Conservation (phyloP, 2,888 invertebrate genomes). For the Scelioninae gen. 1 region DNA sequence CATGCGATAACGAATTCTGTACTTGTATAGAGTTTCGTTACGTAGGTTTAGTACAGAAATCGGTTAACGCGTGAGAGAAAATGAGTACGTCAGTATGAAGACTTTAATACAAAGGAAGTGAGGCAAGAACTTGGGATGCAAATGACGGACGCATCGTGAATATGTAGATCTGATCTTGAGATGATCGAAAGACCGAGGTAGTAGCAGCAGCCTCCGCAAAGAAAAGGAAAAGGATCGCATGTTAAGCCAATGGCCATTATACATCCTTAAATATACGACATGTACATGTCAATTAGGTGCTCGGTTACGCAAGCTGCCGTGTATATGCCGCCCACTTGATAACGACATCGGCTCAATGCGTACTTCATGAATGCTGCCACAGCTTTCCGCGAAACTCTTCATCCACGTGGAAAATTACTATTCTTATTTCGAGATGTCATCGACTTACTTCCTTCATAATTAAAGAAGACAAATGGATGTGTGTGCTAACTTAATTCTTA, state of each 20-base stretch:
- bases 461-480: constrained; percentile 59
- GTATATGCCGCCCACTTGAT: constrained; percentile 73
- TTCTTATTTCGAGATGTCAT: constrained; percentile 48
- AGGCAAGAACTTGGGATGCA: constrained; percentile 50
- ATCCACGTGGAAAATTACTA: constrained; percentile 64
- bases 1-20: constrained; percentile 29
- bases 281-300: constrained; percentile 76
- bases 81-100: constrained; percentile 37
- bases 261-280: constrained; percentile 74
- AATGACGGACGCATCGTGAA: constrained; percentile 52
- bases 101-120: constrained; percentile 54
- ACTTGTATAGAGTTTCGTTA: constrained; percentile 12
- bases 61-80: constrained; percentile 26
- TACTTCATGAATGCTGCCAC: constrained; percentile 56
- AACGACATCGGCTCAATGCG: constrained; percentile 72
- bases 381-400: constrained; percentile 58
- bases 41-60: constrained; percentile 21
- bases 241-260: constrained; percentile 73
- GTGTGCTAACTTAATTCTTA: too few species aligned
- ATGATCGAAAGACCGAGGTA: constrained; percentile 64
- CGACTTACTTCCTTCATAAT: constrained; percentile 60
- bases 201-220: constrained; percentile 39
- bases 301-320: constrained; percentile 74
- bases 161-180: constrained; percentile 51
- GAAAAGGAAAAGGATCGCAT: constrained; percentile 70